These are phyloP conservation scores for Eulemur rubriventer DNA, from an alignment of 2,797 vertebrate genomes.

Conservation along the genomic window DNA sequence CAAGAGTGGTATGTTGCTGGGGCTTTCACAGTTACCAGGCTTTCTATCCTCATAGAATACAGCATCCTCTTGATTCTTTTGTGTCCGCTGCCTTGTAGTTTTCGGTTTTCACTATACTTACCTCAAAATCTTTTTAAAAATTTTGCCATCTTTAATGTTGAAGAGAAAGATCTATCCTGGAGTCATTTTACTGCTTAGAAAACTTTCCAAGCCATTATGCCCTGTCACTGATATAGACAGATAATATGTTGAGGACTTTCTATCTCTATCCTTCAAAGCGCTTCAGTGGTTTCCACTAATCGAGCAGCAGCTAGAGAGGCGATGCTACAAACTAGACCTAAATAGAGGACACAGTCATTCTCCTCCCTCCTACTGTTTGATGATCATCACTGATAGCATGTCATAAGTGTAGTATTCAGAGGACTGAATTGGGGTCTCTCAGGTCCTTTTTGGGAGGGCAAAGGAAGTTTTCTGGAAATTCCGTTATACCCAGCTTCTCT, in stretches of 20 bases:
- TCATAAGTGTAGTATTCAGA: constrained; percentile 69
- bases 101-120: constrained; percentile 77
- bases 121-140: constrained; percentile 63
- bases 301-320: constrained; percentile 65
- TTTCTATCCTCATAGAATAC: constrained; percentile 83
- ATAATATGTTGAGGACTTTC: constrained; percentile 54
- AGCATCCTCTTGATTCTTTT: constrained; percentile 81
- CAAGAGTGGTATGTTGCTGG: constrained; percentile 83
- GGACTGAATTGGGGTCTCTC: constrained; percentile 76
- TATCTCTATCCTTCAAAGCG: constrained; percentile 37
- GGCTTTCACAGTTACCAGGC: constrained; percentile 85
- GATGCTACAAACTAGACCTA: constrained; percentile 14
- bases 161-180: constrained; percentile 60
- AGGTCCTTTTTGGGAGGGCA: constrained; percentile 15
- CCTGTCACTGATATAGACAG: constrained; percentile 50
- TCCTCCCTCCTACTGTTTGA: background rate
- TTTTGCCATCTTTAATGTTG: constrained; percentile 64
- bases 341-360: constrained; percentile 51
- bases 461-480: constrained; percentile 63
- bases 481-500: constrained; percentile 73
- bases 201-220: constrained; percentile 77
- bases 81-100: constrained; percentile 80
- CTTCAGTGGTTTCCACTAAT: constrained; percentile 64
- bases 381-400: constrained; percentile 64
- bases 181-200: constrained; percentile 76